These are phyloP conservation scores for Homarus gammarus DNA, from an alignment of 2,888 invertebrate genomes.

Conservation along the genomic window DNA sequence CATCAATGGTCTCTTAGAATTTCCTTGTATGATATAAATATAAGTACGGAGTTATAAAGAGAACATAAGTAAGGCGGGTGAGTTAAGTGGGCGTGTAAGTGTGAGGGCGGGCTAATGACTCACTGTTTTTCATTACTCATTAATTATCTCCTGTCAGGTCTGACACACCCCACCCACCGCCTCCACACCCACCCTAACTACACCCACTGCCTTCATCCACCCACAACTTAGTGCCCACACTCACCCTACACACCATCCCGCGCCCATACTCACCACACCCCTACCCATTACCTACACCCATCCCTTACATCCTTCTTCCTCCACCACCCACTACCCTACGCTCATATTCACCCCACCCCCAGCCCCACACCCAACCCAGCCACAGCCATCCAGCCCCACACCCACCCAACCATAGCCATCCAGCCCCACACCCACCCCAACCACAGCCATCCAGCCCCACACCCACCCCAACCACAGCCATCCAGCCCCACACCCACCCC, in stretches of 20 bases:
- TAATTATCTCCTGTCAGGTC: conserved; percentile 40
- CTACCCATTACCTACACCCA: no score
- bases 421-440: neutral
- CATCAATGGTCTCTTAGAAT: no score
- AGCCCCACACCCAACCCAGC: no score
- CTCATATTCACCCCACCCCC: no score
- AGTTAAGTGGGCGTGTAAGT: conserved; percentile 39
- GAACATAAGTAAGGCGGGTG: conserved; percentile 20
- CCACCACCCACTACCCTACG: no score
- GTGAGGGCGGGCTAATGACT: conserved; percentile 35
- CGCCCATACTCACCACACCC: neutral
- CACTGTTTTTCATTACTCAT: conserved; percentile 46
- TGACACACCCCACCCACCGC: conserved; percentile 9
- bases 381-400: no score
- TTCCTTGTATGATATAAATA: no score
- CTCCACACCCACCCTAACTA: conserved; percentile 1
- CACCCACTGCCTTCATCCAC: neutral
- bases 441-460: neutral
- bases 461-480: neutral
- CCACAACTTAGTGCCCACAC: neutral
- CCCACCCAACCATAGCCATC: no score
- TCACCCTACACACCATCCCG: neutral
- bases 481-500: no score
- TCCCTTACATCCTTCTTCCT: no score
- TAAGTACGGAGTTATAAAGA: no score